Evolutionary conservation across 1,140 invertebrate genomes (phyloP), one percentile per base, ranked within the genome.

Genomic region (Drosophila miranda): DNA sequence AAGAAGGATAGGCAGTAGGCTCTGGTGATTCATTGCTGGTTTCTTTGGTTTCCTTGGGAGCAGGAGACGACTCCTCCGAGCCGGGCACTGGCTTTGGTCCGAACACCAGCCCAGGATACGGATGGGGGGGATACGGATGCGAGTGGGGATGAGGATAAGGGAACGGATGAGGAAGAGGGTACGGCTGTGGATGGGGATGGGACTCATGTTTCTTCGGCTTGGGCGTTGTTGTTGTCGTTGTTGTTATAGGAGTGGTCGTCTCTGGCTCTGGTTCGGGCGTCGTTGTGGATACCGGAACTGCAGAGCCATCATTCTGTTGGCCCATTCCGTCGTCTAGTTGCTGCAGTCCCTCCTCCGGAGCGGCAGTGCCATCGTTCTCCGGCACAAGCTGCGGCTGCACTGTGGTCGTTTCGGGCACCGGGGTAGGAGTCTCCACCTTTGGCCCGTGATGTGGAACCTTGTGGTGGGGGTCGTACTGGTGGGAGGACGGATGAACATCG

Each of bases 361-460:
- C 30, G 2, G 46, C 38, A 2, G 68, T 53, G 7, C 50, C 80
- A 0, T 34, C 28, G 6, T 34, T 52, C 0, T 59, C 63, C 5
- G 46, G 43, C 23, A 43, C 41, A 4, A 70, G 45, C 19, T 51
- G 38, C 0, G 67, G 66, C 8, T 42, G 46, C 2, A 51, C 8
- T 28, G 81, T 84, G 1, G 77, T 77, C 9, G 57, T 48, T 11
- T 71, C 61, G 13, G 78, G 62, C 5, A 53, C n/a, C 6, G 23
- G 34, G 7, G 50, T 62, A 8, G 50, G 42, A 2, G 14, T 45
- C 26, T 41, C 21, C 4, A 21, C 26, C 16, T 63, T 19, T 9
- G 56, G 28, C 6, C 19, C 19, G 41, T 51, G 34, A n/a, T 42
- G 21, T 5, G 42, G 26, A 19, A 2, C 3, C n/a, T 51, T 26